Conservation (phyloP, 2,113 vertebrate species). For the Microcebus griseorufus region DNA sequence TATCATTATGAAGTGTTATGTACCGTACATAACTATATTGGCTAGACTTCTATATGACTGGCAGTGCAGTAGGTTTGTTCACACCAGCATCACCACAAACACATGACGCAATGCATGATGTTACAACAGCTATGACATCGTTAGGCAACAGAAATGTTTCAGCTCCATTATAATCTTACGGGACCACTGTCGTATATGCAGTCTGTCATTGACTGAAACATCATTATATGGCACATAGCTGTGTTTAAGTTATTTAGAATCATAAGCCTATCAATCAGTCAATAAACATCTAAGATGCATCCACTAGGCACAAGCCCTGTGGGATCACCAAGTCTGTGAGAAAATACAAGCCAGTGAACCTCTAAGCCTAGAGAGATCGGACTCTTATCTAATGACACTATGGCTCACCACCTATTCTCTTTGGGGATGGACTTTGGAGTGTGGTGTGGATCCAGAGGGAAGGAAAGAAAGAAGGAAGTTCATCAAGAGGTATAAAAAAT, state of each 20-base stretch:
- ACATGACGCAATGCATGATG: background rate
- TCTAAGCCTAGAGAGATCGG: background rate
- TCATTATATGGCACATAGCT: background rate
- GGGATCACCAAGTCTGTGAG: background rate
- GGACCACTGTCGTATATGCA: background rate
- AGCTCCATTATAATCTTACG: background rate
- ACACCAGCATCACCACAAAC: background rate
- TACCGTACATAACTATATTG: background rate
- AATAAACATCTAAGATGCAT: background rate
- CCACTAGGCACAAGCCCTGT: background rate
- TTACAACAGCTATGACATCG: background rate
- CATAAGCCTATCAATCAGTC: background rate
- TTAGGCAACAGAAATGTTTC: background rate
- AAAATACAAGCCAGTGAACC: background rate
- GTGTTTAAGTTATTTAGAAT: slow-evolving; percentile 14
- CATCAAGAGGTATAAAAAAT: background rate
- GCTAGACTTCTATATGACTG: background rate
- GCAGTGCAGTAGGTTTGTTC: background rate
- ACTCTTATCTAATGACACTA: background rate
- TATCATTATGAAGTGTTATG: background rate
- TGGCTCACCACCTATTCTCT: background rate
- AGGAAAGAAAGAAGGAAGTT: background rate
- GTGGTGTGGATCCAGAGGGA: background rate
- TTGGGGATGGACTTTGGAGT: background rate
- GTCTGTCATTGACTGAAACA: background rate